Evolutionary conservation across 2,888 invertebrate species (phyloP), one percentile per base, ranked within the genome.

Genomic region (Dynastes maya): DNA sequence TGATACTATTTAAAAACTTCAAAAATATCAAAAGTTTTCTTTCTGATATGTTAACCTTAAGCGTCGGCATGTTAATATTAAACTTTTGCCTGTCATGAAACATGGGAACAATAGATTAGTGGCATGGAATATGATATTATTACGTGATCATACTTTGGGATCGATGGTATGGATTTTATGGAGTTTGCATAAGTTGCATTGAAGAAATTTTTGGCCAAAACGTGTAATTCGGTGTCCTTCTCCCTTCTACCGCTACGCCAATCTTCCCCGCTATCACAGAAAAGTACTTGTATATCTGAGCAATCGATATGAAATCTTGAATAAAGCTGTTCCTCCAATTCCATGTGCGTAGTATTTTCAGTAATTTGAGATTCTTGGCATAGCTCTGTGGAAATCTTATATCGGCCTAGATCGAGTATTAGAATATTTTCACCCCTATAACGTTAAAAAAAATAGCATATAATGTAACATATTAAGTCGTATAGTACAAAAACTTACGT

Each of bases 261-360:
- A 68, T 93, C 91, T 76, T 94, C 95, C 9, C 92, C 92, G 91
- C 90, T 89, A 82, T 90, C 90, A 84, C 91, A 91, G 85, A 92
- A 92, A 32, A 92, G 83, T 0, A 92, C 85, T 91, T 96, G 96
- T 63, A 92, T 89, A 77, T 92, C 93, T 13, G 92, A 91, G 82
- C 94, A 92, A 80, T 92, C 93, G 1, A 95, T 90, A 80, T 94
- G 93, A 71, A 95, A 90, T 82, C 95, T 90, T 81, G 96, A 95
- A 84, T 96, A 96, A 8, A 96, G 89, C 68, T 94, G 91, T 85
- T 95, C 95, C 84, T 96, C 95, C 76, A 96, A 87, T 89, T 96
- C 96, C 92, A 95, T 95, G 84, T 94, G 93, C 0, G 95, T 95
- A 0, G 94, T 93, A 84, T 95, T 94, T 86, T 95, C 95, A 0